Evolutionary conservation across 2,888 invertebrate species (phyloP).

Genomic region (Ochropacha duplaris): DNA sequence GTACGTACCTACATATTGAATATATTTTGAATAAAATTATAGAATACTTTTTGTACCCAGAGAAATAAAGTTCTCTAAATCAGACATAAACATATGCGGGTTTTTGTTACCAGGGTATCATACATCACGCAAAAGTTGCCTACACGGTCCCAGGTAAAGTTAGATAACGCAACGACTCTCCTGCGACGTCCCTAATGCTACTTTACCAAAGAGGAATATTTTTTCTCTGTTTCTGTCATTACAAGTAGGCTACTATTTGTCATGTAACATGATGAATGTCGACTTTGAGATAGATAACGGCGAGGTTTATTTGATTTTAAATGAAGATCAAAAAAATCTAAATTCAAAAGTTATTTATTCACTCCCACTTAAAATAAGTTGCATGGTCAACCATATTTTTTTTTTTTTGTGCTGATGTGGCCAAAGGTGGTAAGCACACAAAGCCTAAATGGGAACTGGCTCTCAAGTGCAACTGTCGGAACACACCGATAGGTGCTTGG

Average conservation of each 20-base stretch:
- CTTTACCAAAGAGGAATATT: conserved; percentile 26
- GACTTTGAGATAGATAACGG: not conserved
- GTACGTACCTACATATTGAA: no score
- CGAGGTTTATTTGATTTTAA: not conserved
- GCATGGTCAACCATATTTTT: no score
- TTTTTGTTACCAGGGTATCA: conserved; percentile 33
- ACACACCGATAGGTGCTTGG: no score
- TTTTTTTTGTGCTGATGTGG: no score
- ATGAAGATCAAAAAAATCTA: not conserved
- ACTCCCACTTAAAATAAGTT: no score
- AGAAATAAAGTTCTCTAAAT: not conserved
- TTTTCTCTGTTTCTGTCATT: conserved; percentile 19
- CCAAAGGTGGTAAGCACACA: no score
- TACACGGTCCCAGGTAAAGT: conserved; percentile 37
- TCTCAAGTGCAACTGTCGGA: no score
- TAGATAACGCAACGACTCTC: conserved; percentile 45
- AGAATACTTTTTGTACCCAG: no score
- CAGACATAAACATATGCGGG: conserved; percentile 12
- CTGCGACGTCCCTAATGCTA: conserved; percentile 39
- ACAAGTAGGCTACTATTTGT: not conserved
- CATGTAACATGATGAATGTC: not conserved
- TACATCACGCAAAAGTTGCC: conserved; percentile 41
- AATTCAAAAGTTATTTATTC: no score
- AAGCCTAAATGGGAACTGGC: no score
- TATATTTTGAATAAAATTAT: no score